A percentile compares a stretch with the other conserved stretches of the same genome.
phyloP scores from a whole-genome alignment of 2,113 vertebrate genomes.

The Bubo bubo region DNA sequence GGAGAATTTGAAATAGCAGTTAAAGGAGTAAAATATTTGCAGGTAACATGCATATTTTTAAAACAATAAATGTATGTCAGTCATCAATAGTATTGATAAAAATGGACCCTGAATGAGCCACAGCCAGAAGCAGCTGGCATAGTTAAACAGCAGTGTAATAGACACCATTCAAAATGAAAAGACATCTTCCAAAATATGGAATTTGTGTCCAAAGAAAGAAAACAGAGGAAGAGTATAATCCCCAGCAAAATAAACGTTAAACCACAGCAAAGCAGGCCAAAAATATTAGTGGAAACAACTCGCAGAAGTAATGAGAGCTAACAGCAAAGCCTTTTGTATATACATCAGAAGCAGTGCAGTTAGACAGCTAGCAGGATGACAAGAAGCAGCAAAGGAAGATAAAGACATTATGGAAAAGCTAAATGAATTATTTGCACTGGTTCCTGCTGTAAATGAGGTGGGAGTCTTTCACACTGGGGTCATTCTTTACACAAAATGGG shows the following conservation, averaged over 20 bases:
- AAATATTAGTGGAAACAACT: constrained; percentile 8
- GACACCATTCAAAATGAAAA: not conserved
- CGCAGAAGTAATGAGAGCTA: not conserved
- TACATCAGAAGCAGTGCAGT: not conserved
- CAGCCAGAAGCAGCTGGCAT: not conserved
- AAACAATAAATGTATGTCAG: not conserved
- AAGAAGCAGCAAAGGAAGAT: constrained; percentile 36
- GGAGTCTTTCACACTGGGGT: not conserved
- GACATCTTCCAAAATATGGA: not conserved
- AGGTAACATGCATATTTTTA: not conserved
- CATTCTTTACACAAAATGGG: constrained; percentile 18
- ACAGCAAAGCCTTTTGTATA: constrained; percentile 27
- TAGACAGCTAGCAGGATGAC: not conserved
- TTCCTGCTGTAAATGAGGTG: not conserved
- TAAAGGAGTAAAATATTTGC: not conserved
- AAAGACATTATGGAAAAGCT: constrained; percentile 20
- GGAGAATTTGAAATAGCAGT: not conserved
- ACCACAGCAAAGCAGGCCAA: constrained; percentile 38
- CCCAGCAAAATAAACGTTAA: constrained; percentile 35
- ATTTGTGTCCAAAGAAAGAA: constrained; percentile 5
- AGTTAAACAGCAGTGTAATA: not conserved
- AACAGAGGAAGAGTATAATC: constrained; percentile 26
- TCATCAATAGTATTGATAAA: not conserved
- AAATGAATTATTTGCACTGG: constrained; percentile 35
- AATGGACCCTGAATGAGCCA: not conserved